Conservation (phyloP, 2,797 vertebrate genomes). For the Sebastiscus tertius region DNA sequence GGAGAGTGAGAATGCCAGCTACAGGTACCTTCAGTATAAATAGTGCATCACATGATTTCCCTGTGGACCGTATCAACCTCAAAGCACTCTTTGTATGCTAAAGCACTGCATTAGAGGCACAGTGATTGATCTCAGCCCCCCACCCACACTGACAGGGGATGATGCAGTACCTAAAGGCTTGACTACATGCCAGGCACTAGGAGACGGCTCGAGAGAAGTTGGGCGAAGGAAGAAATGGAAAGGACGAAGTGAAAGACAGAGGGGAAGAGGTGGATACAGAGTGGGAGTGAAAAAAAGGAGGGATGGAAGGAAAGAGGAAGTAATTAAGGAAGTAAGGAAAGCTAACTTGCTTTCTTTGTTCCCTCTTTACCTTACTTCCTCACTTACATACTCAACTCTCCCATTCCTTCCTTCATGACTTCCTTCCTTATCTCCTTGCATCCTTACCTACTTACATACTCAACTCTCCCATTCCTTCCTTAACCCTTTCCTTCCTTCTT, state of each 20-base stretch:
- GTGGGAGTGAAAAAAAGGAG: not conserved
- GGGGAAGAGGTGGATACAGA: not conserved
- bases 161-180: slow-evolving; percentile 66
- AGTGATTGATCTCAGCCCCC: slow-evolving; percentile 72
- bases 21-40: slow-evolving; percentile 59
- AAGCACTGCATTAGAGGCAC: slow-evolving; percentile 68
- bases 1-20: slow-evolving; percentile 17
- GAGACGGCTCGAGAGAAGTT: slow-evolving; percentile 26
- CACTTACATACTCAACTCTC: no score
- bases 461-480: no score
- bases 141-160: slow-evolving; percentile 68
- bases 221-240: slow-evolving; percentile 8
- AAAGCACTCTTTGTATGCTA: slow-evolving; percentile 72
- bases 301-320: no score
- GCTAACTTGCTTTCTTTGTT: no score
- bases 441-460: no score
- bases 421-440: no score
- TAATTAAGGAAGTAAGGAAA: not conserved
- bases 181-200: slow-evolving; percentile 53
- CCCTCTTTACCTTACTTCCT: no score
- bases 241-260: slow-evolving; percentile 3
- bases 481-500: no score
- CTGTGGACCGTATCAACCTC: slow-evolving; percentile 61
- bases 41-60: slow-evolving; percentile 73
- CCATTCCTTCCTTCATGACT: no score